Conservation (phyloP, 2,113 vertebrate genomes). For the Dipodomys ordii region DNA sequence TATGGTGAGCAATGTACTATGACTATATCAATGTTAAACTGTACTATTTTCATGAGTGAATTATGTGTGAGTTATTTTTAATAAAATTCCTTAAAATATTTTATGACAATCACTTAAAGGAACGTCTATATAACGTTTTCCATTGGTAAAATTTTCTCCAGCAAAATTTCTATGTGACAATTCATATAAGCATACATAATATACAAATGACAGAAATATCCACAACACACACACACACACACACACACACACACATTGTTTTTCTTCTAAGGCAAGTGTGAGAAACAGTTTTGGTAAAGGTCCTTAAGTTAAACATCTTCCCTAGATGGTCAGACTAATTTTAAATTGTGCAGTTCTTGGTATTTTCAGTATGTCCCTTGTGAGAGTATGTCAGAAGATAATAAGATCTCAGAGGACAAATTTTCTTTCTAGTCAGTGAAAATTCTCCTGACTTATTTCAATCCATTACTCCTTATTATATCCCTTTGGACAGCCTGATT, state of each 20-base stretch:
- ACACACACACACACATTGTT: not conserved
- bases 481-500: not conserved
- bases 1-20: not conserved
- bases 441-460: slow-evolving; percentile 59
- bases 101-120: not conserved
- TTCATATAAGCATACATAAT: not conserved
- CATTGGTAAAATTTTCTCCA: not conserved
- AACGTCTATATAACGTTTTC: not conserved
- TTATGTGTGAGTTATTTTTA: not conserved
- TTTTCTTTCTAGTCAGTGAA: slow-evolving; percentile 52
- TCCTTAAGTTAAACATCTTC: not conserved
- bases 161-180: not conserved
- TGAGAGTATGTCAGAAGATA: slow-evolving; percentile 34
- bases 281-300: not conserved
- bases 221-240: no score
- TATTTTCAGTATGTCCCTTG: slow-evolving; percentile 42
- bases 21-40: not conserved
- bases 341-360: slow-evolving; percentile 53
- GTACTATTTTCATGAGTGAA: not conserved
- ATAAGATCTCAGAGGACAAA: slow-evolving; percentile 57
- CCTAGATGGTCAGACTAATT: slow-evolving; percentile 17
- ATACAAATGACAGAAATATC: not conserved
- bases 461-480: not conserved
- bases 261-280: not conserved
- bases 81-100: not conserved